Percentiles rank a stretch among this genome's conserved stretches.
Conservation (phyloP, 2,888 invertebrate genomes). For the Poecilobothrus nobilitatus region DNA sequence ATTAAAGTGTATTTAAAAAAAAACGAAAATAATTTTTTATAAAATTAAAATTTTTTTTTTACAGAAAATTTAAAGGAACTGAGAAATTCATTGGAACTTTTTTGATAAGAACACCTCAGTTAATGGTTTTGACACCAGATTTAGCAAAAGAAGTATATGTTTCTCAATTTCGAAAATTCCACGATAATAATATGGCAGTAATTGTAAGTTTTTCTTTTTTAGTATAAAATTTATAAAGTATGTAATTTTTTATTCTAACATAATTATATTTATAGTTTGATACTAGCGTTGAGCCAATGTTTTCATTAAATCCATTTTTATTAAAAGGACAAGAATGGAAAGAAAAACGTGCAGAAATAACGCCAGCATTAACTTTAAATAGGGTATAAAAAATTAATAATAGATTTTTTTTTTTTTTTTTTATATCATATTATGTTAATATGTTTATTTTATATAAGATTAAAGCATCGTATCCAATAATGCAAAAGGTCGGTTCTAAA, state of each 20-base stretch:
- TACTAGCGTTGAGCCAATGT: conserved; percentile 44
- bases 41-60: no score
- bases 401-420: conserved; percentile 4
- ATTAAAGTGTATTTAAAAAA: no score
- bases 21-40: no score
- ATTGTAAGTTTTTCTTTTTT: not conserved
- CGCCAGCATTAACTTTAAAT: conserved; percentile 46
- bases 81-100: conserved; percentile 43
- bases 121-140: conserved; percentile 39
- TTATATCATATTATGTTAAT: not conserved
- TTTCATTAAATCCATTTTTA: conserved; percentile 45
- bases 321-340: conserved; percentile 48
- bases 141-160: conserved; percentile 39
- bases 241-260: no score
- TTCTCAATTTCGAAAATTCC: conserved; percentile 41
- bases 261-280: conserved; percentile 28
- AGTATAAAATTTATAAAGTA: conserved; percentile 23
- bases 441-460: conserved; percentile 28
- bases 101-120: conserved; percentile 32
- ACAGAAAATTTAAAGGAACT: conserved; percentile 30
- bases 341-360: conserved; percentile 43
- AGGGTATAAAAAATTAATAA: conserved; percentile 36
- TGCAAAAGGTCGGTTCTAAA: conserved; percentile 42
- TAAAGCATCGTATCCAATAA: conserved; percentile 46
- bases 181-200: conserved; percentile 34